Conservation (phyloP, 2,113 vertebrate species). For the Rousettus leschenaultii region DNA sequence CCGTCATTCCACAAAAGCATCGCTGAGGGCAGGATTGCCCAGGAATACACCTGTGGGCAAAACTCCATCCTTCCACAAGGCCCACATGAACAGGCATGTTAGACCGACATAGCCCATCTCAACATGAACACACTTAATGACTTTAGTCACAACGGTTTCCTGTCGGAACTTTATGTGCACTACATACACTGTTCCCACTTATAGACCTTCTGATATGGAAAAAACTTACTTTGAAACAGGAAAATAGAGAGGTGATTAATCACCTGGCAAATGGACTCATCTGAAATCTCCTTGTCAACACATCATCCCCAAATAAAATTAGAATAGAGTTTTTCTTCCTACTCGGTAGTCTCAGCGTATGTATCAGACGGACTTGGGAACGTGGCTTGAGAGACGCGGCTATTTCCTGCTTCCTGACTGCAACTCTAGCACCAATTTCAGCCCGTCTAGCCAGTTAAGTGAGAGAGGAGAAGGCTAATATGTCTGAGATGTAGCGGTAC, state of each 20-base stretch:
- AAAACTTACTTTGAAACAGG: not conserved
- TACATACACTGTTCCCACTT: not conserved
- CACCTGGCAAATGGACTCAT: not conserved
- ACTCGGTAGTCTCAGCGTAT: not conserved
- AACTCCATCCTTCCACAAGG: not conserved
- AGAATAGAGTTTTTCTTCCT: not conserved
- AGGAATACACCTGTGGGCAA: not conserved
- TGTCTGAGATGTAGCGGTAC: not conserved
- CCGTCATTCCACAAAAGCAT: not conserved
- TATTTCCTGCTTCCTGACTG: not conserved
- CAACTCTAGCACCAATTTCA: not conserved
- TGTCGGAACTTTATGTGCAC: not conserved
- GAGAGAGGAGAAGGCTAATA: not conserved
- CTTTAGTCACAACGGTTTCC: not conserved
- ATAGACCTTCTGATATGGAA: not conserved
- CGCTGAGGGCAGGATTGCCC: accelerated
- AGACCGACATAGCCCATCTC: not conserved
- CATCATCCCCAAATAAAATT: not conserved
- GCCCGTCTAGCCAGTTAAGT: not conserved
- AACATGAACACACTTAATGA: not conserved
- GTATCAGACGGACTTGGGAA: not conserved
- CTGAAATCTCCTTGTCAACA: not conserved
- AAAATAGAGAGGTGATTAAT: not conserved
- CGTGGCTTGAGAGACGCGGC: not conserved
- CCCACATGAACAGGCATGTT: not conserved